Percentiles rank a stretch among this genome's conserved stretches.
Evolutionary conservation across 2,888 invertebrate species (phyloP).

Genomic region (Ichneumoninae sp.): DNA sequence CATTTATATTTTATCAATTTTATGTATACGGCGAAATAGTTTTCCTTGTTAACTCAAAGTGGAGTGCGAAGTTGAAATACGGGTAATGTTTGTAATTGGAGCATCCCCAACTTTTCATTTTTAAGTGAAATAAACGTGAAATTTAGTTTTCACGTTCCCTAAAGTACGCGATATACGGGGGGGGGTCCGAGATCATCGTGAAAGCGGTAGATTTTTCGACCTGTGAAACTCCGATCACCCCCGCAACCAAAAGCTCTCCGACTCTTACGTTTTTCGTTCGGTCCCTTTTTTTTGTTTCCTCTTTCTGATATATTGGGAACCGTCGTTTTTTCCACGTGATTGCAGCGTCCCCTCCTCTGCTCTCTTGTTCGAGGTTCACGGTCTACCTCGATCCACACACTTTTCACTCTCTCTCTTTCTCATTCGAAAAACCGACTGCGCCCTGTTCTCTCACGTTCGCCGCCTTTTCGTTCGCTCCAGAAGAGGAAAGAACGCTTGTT

Average conservation of each 20-base stretch:
- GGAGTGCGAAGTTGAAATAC: too few relatives aligned
- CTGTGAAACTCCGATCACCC: constrained; percentile 48
- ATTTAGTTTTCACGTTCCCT: not conserved
- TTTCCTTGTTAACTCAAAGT: too few relatives aligned
- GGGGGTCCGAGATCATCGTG: not conserved
- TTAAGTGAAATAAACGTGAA: not conserved
- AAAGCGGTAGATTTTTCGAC: constrained; percentile 36
- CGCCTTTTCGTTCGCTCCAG: constrained; percentile 65
- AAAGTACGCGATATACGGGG: not conserved
- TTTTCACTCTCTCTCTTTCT: constrained; percentile 12
- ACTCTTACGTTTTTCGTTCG: constrained; percentile 54
- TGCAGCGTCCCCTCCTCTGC: constrained; percentile 74
- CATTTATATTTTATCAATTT: too few relatives aligned
- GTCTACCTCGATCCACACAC: constrained; percentile 46
- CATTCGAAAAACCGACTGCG: constrained; percentile 39
- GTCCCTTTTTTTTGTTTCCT: constrained; percentile 53
- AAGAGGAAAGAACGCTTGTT: constrained; percentile 72
- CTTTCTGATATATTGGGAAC: constrained; percentile 74
- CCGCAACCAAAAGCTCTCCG: constrained; percentile 16
- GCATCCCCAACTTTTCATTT: too few relatives aligned
- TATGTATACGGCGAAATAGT: too few relatives aligned
- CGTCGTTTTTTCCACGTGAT: constrained; percentile 79
- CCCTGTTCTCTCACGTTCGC: constrained; percentile 66
- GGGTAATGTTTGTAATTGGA: too few relatives aligned
- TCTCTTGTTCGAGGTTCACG: constrained; percentile 64